Evolutionary conservation across 2,113 vertebrate genomes (phyloP), one percentile per base, ranked within the genome.

Genomic region (Sceloporus tristichus): DNA sequence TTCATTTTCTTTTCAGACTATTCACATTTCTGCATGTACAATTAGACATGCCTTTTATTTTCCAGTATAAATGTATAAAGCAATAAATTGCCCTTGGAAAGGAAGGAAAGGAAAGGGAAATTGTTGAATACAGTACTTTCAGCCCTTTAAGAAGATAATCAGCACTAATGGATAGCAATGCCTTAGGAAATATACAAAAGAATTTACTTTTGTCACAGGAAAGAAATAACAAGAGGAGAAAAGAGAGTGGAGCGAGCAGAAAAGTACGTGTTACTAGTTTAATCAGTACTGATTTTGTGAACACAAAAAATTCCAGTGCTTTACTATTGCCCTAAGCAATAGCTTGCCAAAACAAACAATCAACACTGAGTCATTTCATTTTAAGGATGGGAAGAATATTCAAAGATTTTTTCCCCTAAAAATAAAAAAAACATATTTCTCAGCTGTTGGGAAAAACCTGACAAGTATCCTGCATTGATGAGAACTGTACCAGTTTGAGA

Each of bases 71-170:
- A 82, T 83, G 8, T 0, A 16, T 90, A 88, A 89, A 91, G 27
- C 13, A 81, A 85, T 88, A 54, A 84, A 75, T 83, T 38, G 1
- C 79, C 4, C 18, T 40, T 71, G 2, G 70, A 78, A 62, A 70
- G 9, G 2, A 88, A 8, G 2, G 42, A 87, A n/a, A 6, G 62
- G 84, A 92, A 93, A 91, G 0, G 0, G 85, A 90, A 81, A 18
- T 1, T 18, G 79, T 85, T 66, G 27, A 91, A 71, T 91, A 90
- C 70, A 91, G 68, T 91, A 90, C 70, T 88, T 88, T 76, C 86
- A 91, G 84, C 0, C 9, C 56, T 66, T 90, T 62, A 86, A 90
- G 84, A 82, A 87, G 74, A 1, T 13, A 89, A 77, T 90, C 80
- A 71, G 9, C 70, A 89, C 42, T 79, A 91, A 92, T 74, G n/a